Percentiles rank a stretch among this genome's conserved stretches.
phyloP scores from a whole-genome alignment of 2,113 vertebrate genomes.

The Mastomys natalensis region DNA sequence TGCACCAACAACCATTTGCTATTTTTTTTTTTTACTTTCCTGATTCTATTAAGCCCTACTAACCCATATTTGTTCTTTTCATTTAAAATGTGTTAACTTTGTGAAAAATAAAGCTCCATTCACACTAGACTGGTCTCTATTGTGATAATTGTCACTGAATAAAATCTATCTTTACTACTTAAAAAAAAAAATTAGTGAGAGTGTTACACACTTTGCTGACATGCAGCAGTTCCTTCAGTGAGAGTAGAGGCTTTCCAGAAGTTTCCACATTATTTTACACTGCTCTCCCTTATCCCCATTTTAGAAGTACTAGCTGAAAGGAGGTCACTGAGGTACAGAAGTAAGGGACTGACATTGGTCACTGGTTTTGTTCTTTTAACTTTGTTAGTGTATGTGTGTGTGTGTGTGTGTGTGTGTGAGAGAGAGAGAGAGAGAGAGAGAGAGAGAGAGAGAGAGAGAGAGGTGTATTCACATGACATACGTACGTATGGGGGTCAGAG shows the following conservation, averaged over 20 bases:
- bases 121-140: background rate
- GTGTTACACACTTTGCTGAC: background rate
- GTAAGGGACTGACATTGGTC: background rate
- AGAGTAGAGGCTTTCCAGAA: background rate
- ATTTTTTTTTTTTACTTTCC: background rate
- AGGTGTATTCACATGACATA: background rate
- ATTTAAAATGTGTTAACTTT: background rate
- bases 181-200: background rate
- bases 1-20: background rate
- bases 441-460: no score
- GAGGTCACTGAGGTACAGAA: background rate
- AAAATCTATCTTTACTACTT: background rate
- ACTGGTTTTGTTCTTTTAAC: background rate
- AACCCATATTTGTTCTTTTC: background rate
- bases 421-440: background rate
- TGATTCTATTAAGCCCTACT: background rate
- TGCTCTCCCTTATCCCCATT: background rate
- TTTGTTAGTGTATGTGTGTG: no score
- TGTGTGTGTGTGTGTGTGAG: no score
- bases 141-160: background rate
- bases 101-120: background rate
- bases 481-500: background rate
- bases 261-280: background rate
- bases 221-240: background rate
- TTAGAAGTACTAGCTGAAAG: background rate